phyloP scores from a whole-genome alignment of 2,797 vertebrate species.

The Micrastur ruficollis region DNA sequence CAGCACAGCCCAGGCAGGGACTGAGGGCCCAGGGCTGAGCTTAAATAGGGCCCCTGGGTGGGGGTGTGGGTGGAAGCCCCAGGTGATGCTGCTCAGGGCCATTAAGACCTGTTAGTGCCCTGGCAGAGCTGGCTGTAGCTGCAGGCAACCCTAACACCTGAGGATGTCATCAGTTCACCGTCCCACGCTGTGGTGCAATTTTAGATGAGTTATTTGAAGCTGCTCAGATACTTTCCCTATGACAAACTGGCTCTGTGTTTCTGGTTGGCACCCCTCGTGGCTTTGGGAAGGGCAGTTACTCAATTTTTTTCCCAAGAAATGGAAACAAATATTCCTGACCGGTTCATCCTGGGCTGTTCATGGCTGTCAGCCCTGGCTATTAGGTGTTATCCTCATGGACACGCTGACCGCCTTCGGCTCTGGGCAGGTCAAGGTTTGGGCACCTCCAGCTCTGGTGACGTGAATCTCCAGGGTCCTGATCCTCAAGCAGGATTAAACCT shows the following conservation, averaged over 20 bases:
- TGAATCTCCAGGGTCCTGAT: neutral
- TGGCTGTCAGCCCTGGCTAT: neutral
- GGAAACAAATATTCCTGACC: neutral
- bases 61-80: neutral
- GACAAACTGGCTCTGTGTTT: neutral
- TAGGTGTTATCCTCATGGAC: neutral
- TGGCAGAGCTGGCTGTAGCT: neutral
- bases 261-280: neutral
- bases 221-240: fast-evolving
- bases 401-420: neutral
- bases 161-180: neutral
- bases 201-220: neutral
- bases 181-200: neutral
- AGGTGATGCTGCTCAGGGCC: neutral
- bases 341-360: neutral
- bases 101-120: neutral
- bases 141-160: neutral
- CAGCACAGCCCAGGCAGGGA: fast-evolving
- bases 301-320: neutral
- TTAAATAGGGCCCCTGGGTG: neutral
- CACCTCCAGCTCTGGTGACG: neutral
- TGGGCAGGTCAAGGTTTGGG: neutral
- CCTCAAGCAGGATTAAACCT: neutral
- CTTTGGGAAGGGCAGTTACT: neutral
- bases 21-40: neutral